A percentile compares a stretch with the other conserved stretches of the same genome.
Conservation (phyloP, 2,113 vertebrate species). For the Pluvianellus socialis region DNA sequence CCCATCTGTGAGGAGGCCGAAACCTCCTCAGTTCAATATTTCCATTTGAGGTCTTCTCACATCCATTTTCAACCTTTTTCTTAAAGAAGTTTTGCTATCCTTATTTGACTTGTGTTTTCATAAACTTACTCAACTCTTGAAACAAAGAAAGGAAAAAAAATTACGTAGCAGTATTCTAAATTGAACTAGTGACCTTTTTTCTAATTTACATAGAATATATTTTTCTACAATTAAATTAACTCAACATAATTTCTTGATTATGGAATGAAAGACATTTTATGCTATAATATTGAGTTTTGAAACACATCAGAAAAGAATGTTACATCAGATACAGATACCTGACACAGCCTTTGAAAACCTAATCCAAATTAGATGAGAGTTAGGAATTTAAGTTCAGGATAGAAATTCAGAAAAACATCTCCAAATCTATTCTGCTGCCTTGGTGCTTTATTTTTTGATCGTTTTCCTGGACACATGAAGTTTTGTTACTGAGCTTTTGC, state of each 20-base stretch:
- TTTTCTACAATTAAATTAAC: background rate
- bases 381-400: background rate
- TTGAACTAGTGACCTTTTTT: background rate
- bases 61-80: background rate
- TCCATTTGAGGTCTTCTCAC: background rate
- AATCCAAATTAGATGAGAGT: background rate
- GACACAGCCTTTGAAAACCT: background rate
- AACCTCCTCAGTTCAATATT: background rate
- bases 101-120: background rate
- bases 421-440: background rate
- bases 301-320: background rate
- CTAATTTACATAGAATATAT: background rate
- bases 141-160: background rate
- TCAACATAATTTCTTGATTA: slow-evolving; percentile 14
- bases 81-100: background rate
- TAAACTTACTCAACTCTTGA: background rate
- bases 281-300: background rate
- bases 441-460: background rate
- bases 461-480: background rate
- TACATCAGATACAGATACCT: background rate
- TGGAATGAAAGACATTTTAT: background rate
- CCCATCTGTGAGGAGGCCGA: background rate
- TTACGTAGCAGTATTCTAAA: background rate
- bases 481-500: background rate
- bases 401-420: background rate